Evolutionary conservation across 2,888 invertebrate genomes (phyloP).

Genomic region (Anodontia alba): DNA sequence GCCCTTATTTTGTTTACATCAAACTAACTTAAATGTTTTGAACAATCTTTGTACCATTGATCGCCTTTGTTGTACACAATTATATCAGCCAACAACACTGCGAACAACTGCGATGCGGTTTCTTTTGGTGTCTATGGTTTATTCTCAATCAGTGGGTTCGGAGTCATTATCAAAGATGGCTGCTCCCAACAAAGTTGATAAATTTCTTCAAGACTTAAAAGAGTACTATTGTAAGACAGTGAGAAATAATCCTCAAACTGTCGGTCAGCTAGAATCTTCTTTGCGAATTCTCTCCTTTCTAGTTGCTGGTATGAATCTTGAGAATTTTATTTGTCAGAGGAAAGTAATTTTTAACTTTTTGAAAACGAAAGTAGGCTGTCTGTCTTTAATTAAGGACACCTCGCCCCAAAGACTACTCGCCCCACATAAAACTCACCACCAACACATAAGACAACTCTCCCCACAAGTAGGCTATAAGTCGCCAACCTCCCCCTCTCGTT

Average conservation of each 20-base stretch:
- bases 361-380: too few relatives aligned
- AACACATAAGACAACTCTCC: too few relatives aligned
- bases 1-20: too few relatives aligned
- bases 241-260: conserved; percentile 74
- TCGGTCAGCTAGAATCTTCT: conserved; percentile 76
- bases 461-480: too few relatives aligned
- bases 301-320: conserved; percentile 71
- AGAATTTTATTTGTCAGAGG: not conserved
- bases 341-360: not conserved
- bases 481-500: too few relatives aligned
- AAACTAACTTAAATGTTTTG: too few relatives aligned
- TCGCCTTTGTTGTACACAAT: too few relatives aligned
- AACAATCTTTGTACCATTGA: too few relatives aligned
- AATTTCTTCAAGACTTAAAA: conserved; percentile 42
- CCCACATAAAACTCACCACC: too few relatives aligned
- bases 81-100: too few relatives aligned
- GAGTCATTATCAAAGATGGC: conserved; percentile 44
- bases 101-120: not conserved
- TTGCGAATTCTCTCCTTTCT: conserved; percentile 76
- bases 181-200: conserved; percentile 41
- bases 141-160: not conserved
- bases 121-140: not conserved
- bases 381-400: too few relatives aligned
- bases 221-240: conserved; percentile 73
- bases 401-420: too few relatives aligned